A percentile compares a stretch with the other conserved stretches of the same genome.
Conservation (phyloP, 2,797 vertebrate genomes). For the Onychomys leucogaster region DNA sequence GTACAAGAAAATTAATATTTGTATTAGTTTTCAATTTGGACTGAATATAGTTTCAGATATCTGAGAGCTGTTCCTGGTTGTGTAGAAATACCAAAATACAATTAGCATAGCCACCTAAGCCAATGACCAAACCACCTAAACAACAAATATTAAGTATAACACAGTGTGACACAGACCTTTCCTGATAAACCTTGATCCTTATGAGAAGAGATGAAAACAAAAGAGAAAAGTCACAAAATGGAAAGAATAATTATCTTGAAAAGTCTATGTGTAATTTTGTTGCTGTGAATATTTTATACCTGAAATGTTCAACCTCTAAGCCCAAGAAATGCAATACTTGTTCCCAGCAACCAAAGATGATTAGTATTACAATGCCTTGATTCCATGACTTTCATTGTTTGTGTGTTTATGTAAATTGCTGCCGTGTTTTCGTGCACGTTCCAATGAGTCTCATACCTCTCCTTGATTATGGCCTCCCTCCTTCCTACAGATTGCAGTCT, state of each 20-base stretch:
- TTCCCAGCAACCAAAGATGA: not conserved
- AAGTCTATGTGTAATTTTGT: not conserved
- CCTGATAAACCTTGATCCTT: not conserved
- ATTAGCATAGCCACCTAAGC: not conserved
- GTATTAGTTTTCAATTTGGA: not conserved
- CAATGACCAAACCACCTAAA: not conserved
- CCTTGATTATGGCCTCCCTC: not conserved
- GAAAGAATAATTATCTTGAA: not conserved
- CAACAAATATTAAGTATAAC: not conserved
- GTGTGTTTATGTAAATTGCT: not conserved
- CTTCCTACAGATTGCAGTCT: not conserved
- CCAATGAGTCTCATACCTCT: not conserved
- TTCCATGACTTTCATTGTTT: not conserved
- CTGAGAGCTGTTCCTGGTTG: not conserved
- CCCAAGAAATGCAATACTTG: not conserved
- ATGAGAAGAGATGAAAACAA: not conserved
- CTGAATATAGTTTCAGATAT: not conserved
- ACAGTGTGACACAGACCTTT: not conserved
- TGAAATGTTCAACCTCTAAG: not conserved
- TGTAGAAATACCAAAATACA: not conserved
- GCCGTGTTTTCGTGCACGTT: rapidly evolving
- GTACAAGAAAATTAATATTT: not conserved
- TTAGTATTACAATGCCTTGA: not conserved
- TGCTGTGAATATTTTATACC: not conserved
- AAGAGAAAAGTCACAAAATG: not conserved